Conservation (phyloP, 2,113 vertebrate genomes). For the Uria lomvia region DNA sequence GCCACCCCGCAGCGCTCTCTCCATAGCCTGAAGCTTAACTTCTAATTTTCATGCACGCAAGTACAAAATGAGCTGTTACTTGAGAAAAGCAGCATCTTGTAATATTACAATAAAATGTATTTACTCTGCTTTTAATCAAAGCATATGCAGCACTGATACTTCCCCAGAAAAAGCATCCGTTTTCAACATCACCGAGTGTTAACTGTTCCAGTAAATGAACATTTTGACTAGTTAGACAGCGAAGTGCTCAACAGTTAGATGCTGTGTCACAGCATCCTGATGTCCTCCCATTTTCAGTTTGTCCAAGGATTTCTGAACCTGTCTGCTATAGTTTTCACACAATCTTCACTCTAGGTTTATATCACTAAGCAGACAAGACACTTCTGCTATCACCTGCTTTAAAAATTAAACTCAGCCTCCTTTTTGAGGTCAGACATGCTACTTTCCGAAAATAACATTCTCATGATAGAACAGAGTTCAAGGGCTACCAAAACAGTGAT, state of each 20-base stretch:
- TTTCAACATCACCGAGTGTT: neutral
- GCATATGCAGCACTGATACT: neutral
- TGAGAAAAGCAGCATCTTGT: neutral
- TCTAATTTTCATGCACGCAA: neutral
- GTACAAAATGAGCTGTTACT: neutral
- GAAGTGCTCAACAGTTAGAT: neutral
- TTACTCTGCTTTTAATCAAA: neutral
- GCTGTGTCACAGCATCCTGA: neutral
- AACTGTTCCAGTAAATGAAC: accelerated
- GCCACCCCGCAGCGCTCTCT: accelerated
- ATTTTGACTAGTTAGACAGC: neutral
- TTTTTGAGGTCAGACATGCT: neutral
- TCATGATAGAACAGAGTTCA: neutral
- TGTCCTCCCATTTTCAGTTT: neutral
- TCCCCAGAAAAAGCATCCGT: neutral
- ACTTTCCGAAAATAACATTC: neutral
- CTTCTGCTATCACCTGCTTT: neutral
- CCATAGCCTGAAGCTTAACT: neutral
- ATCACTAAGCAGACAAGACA: neutral
- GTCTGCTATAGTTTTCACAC: neutral
- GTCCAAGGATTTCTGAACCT: neutral
- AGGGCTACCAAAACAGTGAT: neutral
- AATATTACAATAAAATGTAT: neutral
- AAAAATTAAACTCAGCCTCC: neutral
- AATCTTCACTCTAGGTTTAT: neutral